Base-by-base conservation (phyloP, 1,140 invertebrate genomes). In the Dysdera silvatica region DNA sequence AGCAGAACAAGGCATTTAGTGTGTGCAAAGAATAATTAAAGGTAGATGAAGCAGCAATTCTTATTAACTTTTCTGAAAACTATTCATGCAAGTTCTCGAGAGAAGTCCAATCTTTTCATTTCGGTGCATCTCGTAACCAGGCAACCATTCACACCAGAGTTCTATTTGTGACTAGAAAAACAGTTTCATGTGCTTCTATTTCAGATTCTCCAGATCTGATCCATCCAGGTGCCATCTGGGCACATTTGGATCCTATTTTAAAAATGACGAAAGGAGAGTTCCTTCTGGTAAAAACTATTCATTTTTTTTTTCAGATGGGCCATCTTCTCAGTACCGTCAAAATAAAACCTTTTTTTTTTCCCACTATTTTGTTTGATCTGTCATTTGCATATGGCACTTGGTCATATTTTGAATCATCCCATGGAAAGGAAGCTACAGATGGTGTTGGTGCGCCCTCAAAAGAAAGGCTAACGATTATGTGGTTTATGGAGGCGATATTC, bases 31-130 rank as follows among this genome's bases (percentile, higher is more conserved):
- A 51, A 51, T 51, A n/a, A n/a, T n/a, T n/a, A n/a, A n/a, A n/a
- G n/a, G n/a, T n/a, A n/a, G n/a, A n/a, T n/a, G 48, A 51, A 51
- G 48, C 48, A 51, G 48, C 48, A 28, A 51, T 51, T 51, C 48
- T 51, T 28, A 20, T 51, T 8, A 28, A 51, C 24, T 51, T 51
- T 51, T 51, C 48, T 18, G 2, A 51, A 26, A 51, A 2, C 31
- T 51, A 51, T 51, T 51, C 26, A 28, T 24, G 48, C 2, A 51
- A 51, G 31, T 51, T 51, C 14, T 23, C 48, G 24, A 51, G 2
- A 28, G 48, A 51, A 51, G 31, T 51, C 48, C 48, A 51, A 28
- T 51, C 48, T 28, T 51, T 28, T 28, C n/a, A n/a, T n/a, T 3
- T 51, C 31, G 48, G 48, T 51, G 26, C 48, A 51, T 51, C 48